Evolutionary conservation across 1,140 invertebrate species (phyloP), one percentile per base, ranked within the genome.

Genomic region (Calycopis cecrops): DNA sequence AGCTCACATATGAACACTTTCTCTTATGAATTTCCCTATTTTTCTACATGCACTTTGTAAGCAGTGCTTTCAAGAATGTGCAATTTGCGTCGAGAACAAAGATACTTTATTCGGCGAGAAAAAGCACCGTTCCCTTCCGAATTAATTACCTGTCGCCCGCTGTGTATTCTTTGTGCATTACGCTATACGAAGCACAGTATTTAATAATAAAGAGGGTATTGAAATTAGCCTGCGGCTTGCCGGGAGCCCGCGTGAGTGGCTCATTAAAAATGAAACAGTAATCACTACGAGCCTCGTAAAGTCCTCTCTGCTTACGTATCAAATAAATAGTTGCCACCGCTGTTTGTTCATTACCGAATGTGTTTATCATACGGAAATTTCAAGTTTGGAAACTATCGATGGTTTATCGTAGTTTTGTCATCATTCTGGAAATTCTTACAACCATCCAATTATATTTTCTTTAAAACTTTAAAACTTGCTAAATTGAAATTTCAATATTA

Each of bases 191-290:
- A 28, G 48, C 61, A 57, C 59, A 63, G 69, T 69, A 68, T 70
- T 68, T 71, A 77, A 79, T 75, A 75, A 72, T 74, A 63, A 69
- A 69, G 64, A 63, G 55, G 64, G 68, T 76, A 85, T 85, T 79
- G 76, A 82, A 85, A 82, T 82, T 76, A 85, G 79, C 81, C 72
- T 71, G 76, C 70, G 67, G 71, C 60, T 65, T 62, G 73, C 65
- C 69, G 62, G 63, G 66, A 63, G 66, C 63, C 65, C 71, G 69
- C 69, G 71, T 77, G 76, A 73, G 79, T 76, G 73, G 71, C 71
- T 82, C 82, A 84, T 85, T 76, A 85, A 84, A 84, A 78, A 85
- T 85, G 77, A 50, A 85, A 71, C 69, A 62, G 74, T 83, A 85
- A 85, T 85, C 80, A 85, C 79, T 54, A 63, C 56, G 59, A 55